Percentiles rank a stretch among this genome's conserved stretches.
These are phyloP conservation scores for Melanitta fusca DNA, from an alignment of 2,797 vertebrate genomes.

Conservation along the genomic window DNA sequence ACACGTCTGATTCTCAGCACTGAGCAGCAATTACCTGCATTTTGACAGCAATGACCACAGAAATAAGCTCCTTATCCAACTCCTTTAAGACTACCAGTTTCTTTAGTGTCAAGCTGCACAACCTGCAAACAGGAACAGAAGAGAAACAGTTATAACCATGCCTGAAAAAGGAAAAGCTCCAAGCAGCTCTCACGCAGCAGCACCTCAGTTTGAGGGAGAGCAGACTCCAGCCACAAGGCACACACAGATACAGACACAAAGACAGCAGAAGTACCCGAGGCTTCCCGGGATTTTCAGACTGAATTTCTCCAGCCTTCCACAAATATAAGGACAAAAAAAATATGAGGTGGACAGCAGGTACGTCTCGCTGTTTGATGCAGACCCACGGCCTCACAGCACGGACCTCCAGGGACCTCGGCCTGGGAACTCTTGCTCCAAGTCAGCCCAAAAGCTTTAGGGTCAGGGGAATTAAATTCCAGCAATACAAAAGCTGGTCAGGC, in stretches of 20 bases:
- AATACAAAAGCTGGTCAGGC: constrained; percentile 17
- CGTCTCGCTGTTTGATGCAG: background rate
- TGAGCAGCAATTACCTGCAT: constrained; percentile 87
- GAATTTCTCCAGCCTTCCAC: background rate
- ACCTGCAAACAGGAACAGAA: constrained; percentile 78
- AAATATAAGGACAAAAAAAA: background rate
- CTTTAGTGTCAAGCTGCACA: constrained; percentile 96
- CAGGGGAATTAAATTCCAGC: constrained; percentile 52
- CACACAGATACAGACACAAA: background rate
- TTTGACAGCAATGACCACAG: constrained; percentile 96
- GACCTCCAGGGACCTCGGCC: background rate
- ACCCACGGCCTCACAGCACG: background rate
- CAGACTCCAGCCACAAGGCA: background rate
- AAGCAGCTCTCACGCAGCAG: background rate
- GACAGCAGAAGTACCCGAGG: background rate
- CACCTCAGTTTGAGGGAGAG: background rate
- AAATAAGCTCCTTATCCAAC: constrained; percentile 95
- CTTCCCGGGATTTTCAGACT: background rate
- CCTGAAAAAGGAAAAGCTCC: background rate
- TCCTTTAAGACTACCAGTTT: constrained; percentile 95
- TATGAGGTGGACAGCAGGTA: background rate
- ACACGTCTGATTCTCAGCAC: background rate
- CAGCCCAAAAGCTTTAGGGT: constrained; percentile 8
- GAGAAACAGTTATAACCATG: constrained; percentile 33
- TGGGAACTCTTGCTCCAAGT: background rate